Evolutionary conservation across 2,797 vertebrate species (phyloP), one percentile per base, ranked within the genome.

Genomic region (Emys orbicularis): DNA sequence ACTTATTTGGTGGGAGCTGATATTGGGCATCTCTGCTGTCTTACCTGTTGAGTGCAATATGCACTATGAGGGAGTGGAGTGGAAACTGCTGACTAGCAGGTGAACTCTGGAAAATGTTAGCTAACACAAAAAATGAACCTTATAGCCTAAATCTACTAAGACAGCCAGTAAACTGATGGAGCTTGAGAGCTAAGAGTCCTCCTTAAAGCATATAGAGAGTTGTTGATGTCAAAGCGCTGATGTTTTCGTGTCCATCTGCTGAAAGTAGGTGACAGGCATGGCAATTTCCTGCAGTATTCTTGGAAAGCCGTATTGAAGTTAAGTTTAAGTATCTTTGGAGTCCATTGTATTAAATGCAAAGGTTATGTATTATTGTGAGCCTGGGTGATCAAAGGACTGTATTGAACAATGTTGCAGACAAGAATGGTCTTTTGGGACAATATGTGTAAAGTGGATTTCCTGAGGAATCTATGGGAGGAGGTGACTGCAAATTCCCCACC

Each of bases 41-140:
- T 89, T 74, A 91, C 6, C 83, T 92, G 86, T 21, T 65, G 77
- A 86, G 93, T n/a, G 79, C 29, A 90, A 90, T 53, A 6, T n/a
- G 3, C 77, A 87, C 87, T 72, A 79, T 34, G 29, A 59, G 57
- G 81, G 53, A 81, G 76, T 34, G 15, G 90, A 29, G 5, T 50
- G 76, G 15, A 50, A 72, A 37, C n/a, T 87, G 80, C 86, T 94
- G 95, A 87, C 81, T 87, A 19, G 57, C 74, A 91, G 72, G 89
- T 96, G 96, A 94, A 34, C 81, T 92, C 91, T 92, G 95, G 83
- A 89, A 91, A 91, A 93, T 91, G 92, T 93, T 97, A 93, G 5
- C 27, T 47, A 18, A 44, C n/a, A 19, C 6, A 34, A 19, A 47
- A 86, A 16, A 44, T 41, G 31, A 83, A 57, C 74, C 47, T 54